Conservation (phyloP, 2,797 vertebrate genomes). For the Borostomias antarcticus region DNA sequence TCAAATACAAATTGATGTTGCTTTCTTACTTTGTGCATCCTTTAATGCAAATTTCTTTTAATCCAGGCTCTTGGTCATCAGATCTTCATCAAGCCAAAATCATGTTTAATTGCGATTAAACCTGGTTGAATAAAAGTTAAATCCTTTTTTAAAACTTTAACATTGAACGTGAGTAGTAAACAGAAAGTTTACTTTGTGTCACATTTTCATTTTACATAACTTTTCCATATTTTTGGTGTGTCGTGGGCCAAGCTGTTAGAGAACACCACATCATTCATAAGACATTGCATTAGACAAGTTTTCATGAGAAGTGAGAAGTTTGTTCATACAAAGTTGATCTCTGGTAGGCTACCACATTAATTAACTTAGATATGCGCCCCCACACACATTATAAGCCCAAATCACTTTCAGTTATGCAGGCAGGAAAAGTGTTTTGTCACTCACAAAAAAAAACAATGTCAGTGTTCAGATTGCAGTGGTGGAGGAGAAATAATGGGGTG, state of each 20-base stretch:
- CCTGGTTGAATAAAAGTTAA: no score
- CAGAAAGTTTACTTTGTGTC: no score
- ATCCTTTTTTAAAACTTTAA: no score
- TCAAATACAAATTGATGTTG: no score
- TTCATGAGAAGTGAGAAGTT: constrained; percentile 4
- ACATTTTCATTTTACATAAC: no score
- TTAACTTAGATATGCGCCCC: constrained; percentile 22
- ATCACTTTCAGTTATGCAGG: constrained; percentile 19
- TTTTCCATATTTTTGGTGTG: no score
- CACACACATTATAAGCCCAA: constrained; percentile 16
- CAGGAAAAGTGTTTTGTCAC: constrained; percentile 4
- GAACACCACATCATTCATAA: background rate
- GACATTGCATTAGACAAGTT: constrained; percentile 10
- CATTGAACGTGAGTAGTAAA: no score
- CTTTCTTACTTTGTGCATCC: no score
- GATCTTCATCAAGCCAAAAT: no score
- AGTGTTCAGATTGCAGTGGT: constrained; percentile 38
- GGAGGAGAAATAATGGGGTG: constrained; percentile 39
- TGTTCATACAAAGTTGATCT: background rate
- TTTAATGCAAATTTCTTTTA: no score
- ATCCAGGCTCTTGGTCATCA: no score
- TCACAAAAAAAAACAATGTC: constrained; percentile 35
- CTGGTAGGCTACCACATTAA: constrained; percentile 13
- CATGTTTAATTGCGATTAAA: no score
- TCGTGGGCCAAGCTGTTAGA: constrained; percentile 19